phyloP scores from a whole-genome alignment of 2,113 vertebrate genomes.

The Lepus europaeus region DNA sequence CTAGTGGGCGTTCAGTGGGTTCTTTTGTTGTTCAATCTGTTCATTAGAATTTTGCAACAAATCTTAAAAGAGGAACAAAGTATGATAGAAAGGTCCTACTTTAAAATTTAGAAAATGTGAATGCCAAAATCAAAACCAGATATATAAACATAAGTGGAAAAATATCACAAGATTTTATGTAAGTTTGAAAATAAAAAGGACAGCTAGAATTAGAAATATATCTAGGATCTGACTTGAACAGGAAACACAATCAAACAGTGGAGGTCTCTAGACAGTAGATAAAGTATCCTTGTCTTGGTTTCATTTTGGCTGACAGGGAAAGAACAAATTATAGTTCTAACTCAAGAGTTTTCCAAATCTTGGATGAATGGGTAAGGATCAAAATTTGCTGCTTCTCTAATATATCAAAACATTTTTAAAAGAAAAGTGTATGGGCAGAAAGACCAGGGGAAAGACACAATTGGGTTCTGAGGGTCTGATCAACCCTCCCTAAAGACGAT shows the following conservation, averaged over 20 bases:
- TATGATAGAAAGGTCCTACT: conserved; percentile 54
- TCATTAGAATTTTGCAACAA: conserved; percentile 78
- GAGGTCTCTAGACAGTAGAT: background rate
- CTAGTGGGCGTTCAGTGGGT: conserved; percentile 20
- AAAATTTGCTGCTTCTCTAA: conserved; percentile 38
- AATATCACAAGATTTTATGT: conserved; percentile 58
- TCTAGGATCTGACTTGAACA: background rate
- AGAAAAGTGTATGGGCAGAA: background rate
- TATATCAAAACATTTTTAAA: background rate
- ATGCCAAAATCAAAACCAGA: conserved; percentile 69
- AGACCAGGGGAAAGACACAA: background rate
- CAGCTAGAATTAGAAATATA: background rate
- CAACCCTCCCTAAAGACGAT: background rate
- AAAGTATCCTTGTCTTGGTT: background rate
- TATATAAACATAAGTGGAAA: conserved; percentile 63
- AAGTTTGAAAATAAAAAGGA: conserved; percentile 64
- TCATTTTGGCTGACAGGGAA: conserved; percentile 25
- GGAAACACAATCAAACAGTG: background rate
- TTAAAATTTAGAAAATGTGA: conserved; percentile 75
- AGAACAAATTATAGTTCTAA: conserved; percentile 52
- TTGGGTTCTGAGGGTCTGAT: background rate
- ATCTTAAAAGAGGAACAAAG: conserved; percentile 80
- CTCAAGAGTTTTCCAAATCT: conserved; percentile 38
- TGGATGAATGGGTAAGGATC: background rate
- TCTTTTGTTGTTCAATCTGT: conserved; percentile 76